Percentiles rank a stretch among this genome's conserved stretches.
phyloP scores from a whole-genome alignment of 2,113 vertebrate genomes.

The Pedetes capensis region DNA sequence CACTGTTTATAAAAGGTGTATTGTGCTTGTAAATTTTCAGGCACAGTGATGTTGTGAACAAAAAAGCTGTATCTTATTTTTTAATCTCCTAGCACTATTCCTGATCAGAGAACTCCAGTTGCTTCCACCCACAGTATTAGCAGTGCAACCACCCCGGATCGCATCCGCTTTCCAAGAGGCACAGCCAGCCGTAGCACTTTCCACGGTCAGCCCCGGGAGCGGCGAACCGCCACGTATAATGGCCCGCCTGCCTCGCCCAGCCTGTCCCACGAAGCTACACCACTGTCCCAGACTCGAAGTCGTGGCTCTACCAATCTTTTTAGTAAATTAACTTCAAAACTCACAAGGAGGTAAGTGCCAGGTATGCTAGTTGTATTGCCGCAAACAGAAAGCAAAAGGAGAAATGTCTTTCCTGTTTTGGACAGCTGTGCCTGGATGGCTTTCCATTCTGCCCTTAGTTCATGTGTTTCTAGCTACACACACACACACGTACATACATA shows the following conservation, averaged over 20 bases:
- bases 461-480: not conserved
- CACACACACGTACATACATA: no score
- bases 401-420: not conserved
- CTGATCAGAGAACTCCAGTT: slow-evolving; percentile 92
- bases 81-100: slow-evolving; percentile 83
- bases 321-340: slow-evolving; percentile 96
- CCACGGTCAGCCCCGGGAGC: slow-evolving; percentile 95
- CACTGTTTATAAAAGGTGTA: slow-evolving; percentile 54
- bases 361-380: not conserved
- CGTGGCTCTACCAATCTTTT: slow-evolving; percentile 97
- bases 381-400: not conserved
- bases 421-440: not conserved
- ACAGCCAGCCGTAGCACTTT: slow-evolving; percentile 97
- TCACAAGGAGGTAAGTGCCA: slow-evolving; percentile 94
- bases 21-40: slow-evolving; percentile 53
- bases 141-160: slow-evolving; percentile 93
- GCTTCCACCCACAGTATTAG: slow-evolving; percentile 96
- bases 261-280: slow-evolving; percentile 93
- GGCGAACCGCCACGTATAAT: slow-evolving; percentile 97
- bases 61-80: slow-evolving; percentile 42
- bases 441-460: not conserved
- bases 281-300: slow-evolving; percentile 93
- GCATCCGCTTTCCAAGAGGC: slow-evolving; percentile 94
- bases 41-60: not conserved
- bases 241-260: slow-evolving; percentile 96